These are phyloP conservation scores for Cacatua alba DNA, from an alignment of 2,113 vertebrate species.

Conservation along the genomic window DNA sequence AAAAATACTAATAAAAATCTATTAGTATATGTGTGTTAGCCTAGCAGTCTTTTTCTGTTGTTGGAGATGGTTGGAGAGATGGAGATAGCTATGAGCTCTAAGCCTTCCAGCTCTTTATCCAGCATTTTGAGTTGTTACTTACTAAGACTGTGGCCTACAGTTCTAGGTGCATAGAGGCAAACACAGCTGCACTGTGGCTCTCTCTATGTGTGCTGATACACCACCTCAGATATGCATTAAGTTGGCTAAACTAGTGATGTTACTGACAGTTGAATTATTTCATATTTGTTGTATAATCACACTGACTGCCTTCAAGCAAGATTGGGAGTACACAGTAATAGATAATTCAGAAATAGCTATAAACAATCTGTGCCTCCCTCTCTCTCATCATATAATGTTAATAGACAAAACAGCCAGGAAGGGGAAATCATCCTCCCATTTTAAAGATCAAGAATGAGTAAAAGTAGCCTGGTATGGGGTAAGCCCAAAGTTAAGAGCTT, in stretches of 20 bases:
- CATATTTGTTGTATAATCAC: not conserved
- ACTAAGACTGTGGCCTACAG: not conserved
- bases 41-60: not conserved
- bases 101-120: not conserved
- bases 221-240: not conserved
- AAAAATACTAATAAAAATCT: slow-evolving; percentile 6
- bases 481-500: not conserved
- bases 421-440: not conserved
- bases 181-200: not conserved
- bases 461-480: not conserved
- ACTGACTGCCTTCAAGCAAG: not conserved
- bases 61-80: not conserved
- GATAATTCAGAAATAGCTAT: not conserved
- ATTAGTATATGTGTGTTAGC: not conserved
- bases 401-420: not conserved
- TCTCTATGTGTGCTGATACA: not conserved
- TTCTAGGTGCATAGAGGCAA: not conserved
- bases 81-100: not conserved
- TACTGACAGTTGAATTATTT: not conserved
- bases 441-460: not conserved
- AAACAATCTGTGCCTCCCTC: not conserved
- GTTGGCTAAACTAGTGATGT: not conserved
- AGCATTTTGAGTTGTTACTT: not conserved
- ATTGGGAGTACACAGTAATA: not conserved
- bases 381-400: not conserved